A percentile compares a stretch with the other conserved stretches of the same genome.
These are phyloP conservation scores for Peromyscus eremicus DNA, from an alignment of 2,797 vertebrate genomes.

Conservation along the genomic window DNA sequence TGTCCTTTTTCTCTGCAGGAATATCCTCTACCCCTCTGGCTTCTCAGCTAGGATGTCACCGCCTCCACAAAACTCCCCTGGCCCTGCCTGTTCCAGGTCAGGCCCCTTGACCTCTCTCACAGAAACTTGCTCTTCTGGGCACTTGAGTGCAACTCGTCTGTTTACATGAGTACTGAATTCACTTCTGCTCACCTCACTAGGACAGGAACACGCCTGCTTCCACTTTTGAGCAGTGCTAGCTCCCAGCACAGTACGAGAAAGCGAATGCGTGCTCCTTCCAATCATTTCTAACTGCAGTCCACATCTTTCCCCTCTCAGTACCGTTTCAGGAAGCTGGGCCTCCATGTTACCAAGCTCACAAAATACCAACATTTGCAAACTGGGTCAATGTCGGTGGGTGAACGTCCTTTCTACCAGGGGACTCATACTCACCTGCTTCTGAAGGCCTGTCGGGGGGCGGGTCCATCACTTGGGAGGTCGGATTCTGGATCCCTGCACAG, in stretches of 20 bases:
- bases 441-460: conserved; percentile 90
- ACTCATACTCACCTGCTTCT: conserved; percentile 91
- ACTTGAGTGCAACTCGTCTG: background rate
- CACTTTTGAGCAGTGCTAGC: background rate
- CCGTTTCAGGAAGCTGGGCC: background rate
- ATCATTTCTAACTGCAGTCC: background rate
- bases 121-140: background rate
- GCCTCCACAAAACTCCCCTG: background rate
- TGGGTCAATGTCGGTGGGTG: too few relatives aligned
- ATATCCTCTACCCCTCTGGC: background rate
- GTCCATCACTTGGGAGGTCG: conserved; percentile 90
- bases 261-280: background rate
- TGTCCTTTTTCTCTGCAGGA: background rate
- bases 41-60: background rate
- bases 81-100: background rate
- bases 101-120: background rate
- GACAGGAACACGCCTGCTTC: background rate
- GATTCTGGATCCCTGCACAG: conserved; percentile 91
- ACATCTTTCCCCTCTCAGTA: background rate
- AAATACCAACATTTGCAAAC: background rate
- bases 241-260: background rate
- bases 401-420: background rate
- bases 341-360: background rate
- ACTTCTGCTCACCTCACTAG: background rate
- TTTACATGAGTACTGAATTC: background rate